Evolutionary conservation across 2,888 invertebrate genomes (phyloP).

Genomic region (Anthrax anthrax): DNA sequence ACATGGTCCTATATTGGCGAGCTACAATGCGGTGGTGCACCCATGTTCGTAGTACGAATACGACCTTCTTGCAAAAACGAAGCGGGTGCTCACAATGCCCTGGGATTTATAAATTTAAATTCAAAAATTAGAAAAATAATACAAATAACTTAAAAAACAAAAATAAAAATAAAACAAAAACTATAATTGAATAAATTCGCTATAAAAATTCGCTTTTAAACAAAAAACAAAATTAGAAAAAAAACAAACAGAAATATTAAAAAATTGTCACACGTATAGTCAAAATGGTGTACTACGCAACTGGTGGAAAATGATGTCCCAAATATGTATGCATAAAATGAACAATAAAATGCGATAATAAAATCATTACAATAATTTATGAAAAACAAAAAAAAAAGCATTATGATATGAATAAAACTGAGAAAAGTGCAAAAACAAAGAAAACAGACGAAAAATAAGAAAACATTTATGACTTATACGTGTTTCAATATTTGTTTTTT

Average conservation of each 20-base stretch:
- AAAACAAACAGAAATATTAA: constrained; percentile 2
- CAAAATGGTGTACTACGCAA: constrained; percentile 2
- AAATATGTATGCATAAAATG: not conserved
- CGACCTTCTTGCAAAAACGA: constrained; percentile 57
- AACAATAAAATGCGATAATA: not conserved
- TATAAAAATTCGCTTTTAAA: not conserved
- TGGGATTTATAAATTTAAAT: constrained; percentile 34
- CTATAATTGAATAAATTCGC: not conserved
- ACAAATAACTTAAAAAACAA: constrained; percentile 8
- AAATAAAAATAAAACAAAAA: not conserved
- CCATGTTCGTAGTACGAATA: constrained; percentile 62
- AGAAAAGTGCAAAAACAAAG: too few species aligned
- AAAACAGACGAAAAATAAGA: constrained; percentile 1
- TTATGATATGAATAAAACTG: too few species aligned
- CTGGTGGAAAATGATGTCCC: constrained; percentile 7
- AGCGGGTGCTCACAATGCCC: constrained; percentile 57
- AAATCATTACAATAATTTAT: not conserved
- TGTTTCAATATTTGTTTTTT: constrained; percentile 12
- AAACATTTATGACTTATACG: constrained; percentile 7
- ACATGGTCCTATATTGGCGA: constrained; percentile 56
- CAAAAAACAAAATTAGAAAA: constrained; percentile 7
- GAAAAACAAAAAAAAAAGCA: too few species aligned
- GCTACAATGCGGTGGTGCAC: constrained; percentile 64
- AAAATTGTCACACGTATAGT: constrained; percentile 14
- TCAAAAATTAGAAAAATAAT: constrained; percentile 12